Percentiles rank a stretch among this genome's conserved stretches.
Conservation (phyloP, 2,888 invertebrate species). For the Drosophila melanocephala region DNA sequence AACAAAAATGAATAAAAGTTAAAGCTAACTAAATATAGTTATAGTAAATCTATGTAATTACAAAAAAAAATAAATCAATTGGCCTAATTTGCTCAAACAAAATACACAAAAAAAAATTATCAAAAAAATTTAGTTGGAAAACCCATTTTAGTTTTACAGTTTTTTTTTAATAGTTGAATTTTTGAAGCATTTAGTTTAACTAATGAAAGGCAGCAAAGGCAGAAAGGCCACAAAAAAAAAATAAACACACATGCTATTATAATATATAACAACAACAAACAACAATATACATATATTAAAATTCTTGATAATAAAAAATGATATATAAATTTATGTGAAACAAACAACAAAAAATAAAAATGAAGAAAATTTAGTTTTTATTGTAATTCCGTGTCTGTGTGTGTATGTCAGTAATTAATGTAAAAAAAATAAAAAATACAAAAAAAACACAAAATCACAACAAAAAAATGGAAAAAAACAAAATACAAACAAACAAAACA, state of each 20-base stretch:
- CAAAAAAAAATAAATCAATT: conserved; percentile 39
- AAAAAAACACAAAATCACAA: conserved; percentile 44
- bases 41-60: conserved; percentile 50
- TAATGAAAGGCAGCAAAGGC: conserved; percentile 44
- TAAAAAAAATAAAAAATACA: conserved; percentile 51
- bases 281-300: conserved; percentile 60
- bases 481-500: conserved; percentile 59
- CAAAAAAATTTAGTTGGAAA: background rate
- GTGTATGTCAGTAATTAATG: conserved; percentile 81
- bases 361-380: conserved; percentile 74
- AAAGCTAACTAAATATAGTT: conserved; percentile 31
- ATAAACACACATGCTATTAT: conserved; percentile 23
- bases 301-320: conserved; percentile 68
- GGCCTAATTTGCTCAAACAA: conserved; percentile 68
- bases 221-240: conserved; percentile 15
- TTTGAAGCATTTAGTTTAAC: conserved; percentile 70
- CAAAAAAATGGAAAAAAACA: conserved; percentile 58
- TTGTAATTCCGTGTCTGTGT: conserved; percentile 82
- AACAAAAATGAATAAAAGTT: conserved; percentile 16
- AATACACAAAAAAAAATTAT: conserved; percentile 15
- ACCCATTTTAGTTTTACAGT: conserved; percentile 15
- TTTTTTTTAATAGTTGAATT: conserved; percentile 66
- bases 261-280: conserved; percentile 12
- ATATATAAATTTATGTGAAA: conserved; percentile 55
- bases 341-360: conserved; percentile 38